Evolutionary conservation across 2,113 vertebrate species (phyloP).

Genomic region (Chaetodon trifascialis): DNA sequence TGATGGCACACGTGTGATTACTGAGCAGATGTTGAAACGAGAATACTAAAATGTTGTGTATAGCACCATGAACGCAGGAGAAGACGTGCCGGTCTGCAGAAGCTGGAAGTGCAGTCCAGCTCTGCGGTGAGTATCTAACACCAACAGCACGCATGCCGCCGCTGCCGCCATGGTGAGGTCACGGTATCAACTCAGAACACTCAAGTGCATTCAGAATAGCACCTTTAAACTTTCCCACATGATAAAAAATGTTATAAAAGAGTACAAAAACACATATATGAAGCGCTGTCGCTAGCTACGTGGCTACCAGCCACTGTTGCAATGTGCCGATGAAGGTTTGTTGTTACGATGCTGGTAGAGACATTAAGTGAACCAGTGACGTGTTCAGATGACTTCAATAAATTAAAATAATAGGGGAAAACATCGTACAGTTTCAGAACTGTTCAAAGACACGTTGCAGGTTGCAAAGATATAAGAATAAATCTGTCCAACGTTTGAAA

Average conservation of each 20-base stretch:
- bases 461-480: conserved; percentile 2
- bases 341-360: conserved; percentile 27
- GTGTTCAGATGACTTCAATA: conserved; percentile 69
- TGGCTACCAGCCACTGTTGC: conserved; percentile 34
- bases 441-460: conserved; percentile 4
- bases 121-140: conserved; percentile 13
- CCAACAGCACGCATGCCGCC: background rate
- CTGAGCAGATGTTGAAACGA: conserved; percentile 16
- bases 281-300: conserved; percentile 33
- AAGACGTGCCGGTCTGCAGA: conserved; percentile 5
- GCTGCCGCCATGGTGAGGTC: background rate
- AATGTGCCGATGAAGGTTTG: conserved; percentile 43
- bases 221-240: conserved; percentile 58
- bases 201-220: conserved; percentile 74
- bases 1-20: conserved; percentile 1
- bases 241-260: conserved; percentile 57
- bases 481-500: conserved; percentile 11
- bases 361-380: conserved; percentile 37
- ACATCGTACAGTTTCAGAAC: conserved; percentile 42
- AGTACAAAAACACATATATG: conserved; percentile 70
- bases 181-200: conserved; percentile 32
- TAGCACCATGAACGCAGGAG: background rate
- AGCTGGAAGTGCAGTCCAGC: conserved; percentile 22
- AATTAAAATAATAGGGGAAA: conserved; percentile 64
- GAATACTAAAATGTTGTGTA: background rate